These are phyloP conservation scores for Drosophila subpulchrella DNA, from an alignment of 1,140 invertebrate genomes.

Conservation along the genomic window DNA sequence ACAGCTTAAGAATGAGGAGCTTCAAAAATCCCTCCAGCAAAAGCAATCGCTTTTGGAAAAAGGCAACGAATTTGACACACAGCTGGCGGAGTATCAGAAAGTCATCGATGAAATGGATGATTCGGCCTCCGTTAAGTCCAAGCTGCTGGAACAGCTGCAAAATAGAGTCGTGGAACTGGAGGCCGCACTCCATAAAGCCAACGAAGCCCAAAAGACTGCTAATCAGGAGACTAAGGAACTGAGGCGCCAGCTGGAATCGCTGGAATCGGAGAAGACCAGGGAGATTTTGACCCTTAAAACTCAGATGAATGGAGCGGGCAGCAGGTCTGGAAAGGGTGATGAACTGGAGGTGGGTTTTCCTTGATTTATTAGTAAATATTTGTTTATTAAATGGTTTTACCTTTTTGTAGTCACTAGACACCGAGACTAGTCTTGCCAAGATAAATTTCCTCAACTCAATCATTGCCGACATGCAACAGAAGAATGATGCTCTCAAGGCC, in stretches of 20 bases:
- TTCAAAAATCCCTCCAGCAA: constrained; percentile 21
- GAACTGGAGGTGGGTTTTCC: constrained; percentile 35
- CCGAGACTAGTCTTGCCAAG: constrained; percentile 85
- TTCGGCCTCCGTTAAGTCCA: constrained; percentile 31
- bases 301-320: constrained; percentile 42
- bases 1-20: constrained; percentile 11
- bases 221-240: constrained; percentile 50
- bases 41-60: constrained; percentile 43
- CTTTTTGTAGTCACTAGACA: constrained; percentile 32
- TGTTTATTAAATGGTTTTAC: not conserved
- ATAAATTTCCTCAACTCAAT: constrained; percentile 97
- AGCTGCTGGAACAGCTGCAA: constrained; percentile 50
- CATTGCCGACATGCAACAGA: constrained; percentile 97
- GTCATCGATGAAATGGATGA: constrained; percentile 81
- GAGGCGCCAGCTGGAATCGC: constrained; percentile 50
- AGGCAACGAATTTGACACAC: constrained; percentile 57
- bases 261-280: constrained; percentile 57
- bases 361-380: not conserved
- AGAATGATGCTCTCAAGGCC: constrained; percentile 93
- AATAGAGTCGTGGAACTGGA: constrained; percentile 53
- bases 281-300: constrained; percentile 60
- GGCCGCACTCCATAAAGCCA: constrained; percentile 27
- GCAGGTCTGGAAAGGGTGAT: constrained; percentile 1
- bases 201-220: constrained; percentile 45
- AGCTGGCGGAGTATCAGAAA: constrained; percentile 68